phyloP scores from a whole-genome alignment of 2,888 invertebrate species.

The Polia nebulosa region DNA sequence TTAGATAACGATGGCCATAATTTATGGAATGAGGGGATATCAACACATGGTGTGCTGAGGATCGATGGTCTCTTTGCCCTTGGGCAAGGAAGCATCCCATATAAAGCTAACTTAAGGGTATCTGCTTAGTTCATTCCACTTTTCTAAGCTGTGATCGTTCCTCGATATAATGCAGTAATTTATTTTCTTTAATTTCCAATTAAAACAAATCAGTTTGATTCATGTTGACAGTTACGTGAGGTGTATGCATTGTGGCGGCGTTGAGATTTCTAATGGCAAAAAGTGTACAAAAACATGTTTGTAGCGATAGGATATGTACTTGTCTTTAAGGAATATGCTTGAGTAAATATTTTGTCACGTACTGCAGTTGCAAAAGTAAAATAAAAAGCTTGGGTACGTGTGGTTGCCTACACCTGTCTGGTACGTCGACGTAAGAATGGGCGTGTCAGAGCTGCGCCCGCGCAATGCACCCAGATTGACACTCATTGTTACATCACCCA shows the following conservation, averaged over 20 bases:
- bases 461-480: constrained; percentile 64
- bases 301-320: constrained; percentile 3
- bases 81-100: constrained; percentile 32
- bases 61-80: constrained; percentile 46
- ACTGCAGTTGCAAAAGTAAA: constrained; percentile 54
- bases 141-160: constrained; percentile 12
- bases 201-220: constrained; percentile 22
- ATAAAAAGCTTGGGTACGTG: constrained; percentile 53
- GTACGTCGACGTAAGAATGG: constrained; percentile 65
- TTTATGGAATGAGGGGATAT: constrained; percentile 39
- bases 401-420: constrained; percentile 67
- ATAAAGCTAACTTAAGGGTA: constrained; percentile 46
- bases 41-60: constrained; percentile 26
- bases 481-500: constrained; percentile 81
- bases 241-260: neutral
- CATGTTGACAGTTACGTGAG: constrained; percentile 13
- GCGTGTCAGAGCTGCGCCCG: constrained; percentile 58
- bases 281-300: neutral
- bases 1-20: constrained; percentile 51
- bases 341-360: constrained; percentile 52
- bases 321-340: constrained; percentile 28
- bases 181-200: constrained; percentile 41
- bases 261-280: constrained; percentile 18
- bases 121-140: constrained; percentile 27
- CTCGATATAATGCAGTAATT: constrained; percentile 10